Base-by-base conservation (phyloP, 2,113 vertebrate species). In the Ophiodon elongatus region DNA sequence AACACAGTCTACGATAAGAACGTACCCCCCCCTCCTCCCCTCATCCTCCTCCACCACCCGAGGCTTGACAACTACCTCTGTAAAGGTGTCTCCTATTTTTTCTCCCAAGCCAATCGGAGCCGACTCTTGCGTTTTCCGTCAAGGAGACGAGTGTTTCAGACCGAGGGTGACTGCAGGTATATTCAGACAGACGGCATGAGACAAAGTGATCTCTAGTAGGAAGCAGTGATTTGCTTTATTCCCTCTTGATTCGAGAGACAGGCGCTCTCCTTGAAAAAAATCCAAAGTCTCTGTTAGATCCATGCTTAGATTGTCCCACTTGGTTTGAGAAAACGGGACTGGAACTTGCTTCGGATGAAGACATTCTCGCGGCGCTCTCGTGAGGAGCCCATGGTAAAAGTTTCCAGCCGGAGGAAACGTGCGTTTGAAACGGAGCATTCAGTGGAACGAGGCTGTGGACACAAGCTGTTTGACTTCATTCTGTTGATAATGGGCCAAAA, bases 401-500 rank as follows among this genome's bases (percentile, higher is more conserved):
- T 33, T 37, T n/a, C 27, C 68, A 37, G 33, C 71, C 47, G 14
- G 70, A 57, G 57, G 23, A 88, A 74, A 64, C 54, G 66, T 84
- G 71, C 19, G 1, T 79, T 83, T 80, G 54, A 77, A 83, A 47
- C 68, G 2, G 75, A 74, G 62, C 67, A n/a, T 67, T 71, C 31
- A n/a, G 47, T 35, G 39, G 74, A 86, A 69, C 57, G 50, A 71
- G 7, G 45, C 73, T 47, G 47, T 8, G 14, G 83, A 87, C 65
- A 75, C 31, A 74, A 59, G 41, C 64, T 78, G 79, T 84, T 69
- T 73, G 82, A 83, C 59, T 81, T 79, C 84, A 80, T 73, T 83
- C 74, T 65, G 76, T 85, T 85, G 76, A 85, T 76, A 84, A 84
- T 27, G 73, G 70, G 82, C 89, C 91, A 92, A 82, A 78, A 80